Percentiles rank a stretch among this genome's conserved stretches.
Evolutionary conservation across 2,113 vertebrate species (phyloP).

Genomic region (Struthio camelus): DNA sequence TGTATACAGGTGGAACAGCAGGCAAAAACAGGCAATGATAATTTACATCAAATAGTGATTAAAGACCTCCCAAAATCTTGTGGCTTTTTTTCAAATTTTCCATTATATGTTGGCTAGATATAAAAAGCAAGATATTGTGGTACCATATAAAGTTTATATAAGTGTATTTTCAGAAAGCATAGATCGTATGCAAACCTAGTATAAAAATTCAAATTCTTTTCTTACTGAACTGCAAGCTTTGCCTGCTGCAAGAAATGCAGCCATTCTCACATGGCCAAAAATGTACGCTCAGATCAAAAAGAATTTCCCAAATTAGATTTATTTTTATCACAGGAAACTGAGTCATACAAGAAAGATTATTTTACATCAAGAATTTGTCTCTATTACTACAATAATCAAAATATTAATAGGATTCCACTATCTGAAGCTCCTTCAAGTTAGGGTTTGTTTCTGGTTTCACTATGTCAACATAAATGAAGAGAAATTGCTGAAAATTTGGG

Average conservation of each 20-base stretch:
- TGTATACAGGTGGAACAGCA: neutral
- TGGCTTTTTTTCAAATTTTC: neutral
- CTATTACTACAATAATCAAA: neutral
- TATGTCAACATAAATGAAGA: neutral
- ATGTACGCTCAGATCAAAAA: neutral
- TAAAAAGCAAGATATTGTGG: neutral
- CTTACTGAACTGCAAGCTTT: neutral
- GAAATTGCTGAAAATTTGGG: neutral
- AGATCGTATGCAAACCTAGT: neutral
- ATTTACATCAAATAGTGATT: neutral
- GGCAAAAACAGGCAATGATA: neutral
- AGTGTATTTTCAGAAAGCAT: neutral
- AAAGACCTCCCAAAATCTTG: neutral
- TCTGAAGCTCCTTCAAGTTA: neutral
- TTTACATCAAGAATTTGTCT: neutral
- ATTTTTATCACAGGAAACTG: neutral
- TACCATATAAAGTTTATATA: neutral
- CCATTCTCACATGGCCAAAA: neutral
- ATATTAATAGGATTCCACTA: neutral
- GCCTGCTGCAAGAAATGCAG: neutral
- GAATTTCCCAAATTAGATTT: neutral
- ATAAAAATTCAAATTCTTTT: neutral
- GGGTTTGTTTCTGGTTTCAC: neutral
- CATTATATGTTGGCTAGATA: neutral
- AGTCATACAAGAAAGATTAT: neutral